phyloP scores from a whole-genome alignment of 1,140 invertebrate genomes.

The Bombus cullumanus region DNA sequence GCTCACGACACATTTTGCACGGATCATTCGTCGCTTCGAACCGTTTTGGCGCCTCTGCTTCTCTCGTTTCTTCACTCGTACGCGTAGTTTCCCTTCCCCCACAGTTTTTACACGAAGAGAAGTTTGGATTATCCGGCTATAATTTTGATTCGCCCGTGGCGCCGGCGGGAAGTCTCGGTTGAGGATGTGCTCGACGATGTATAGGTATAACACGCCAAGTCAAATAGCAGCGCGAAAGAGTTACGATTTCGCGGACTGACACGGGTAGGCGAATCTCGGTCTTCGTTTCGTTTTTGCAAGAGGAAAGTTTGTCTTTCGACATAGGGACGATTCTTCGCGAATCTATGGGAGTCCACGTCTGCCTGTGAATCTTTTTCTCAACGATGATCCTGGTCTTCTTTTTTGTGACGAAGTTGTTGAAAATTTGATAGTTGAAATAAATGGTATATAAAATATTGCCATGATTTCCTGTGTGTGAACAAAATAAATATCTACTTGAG shows the following conservation, averaged over 20 bases:
- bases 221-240: conserved; percentile 69
- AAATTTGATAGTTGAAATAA: not conserved
- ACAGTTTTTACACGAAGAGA: not conserved
- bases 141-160: conserved; percentile 55
- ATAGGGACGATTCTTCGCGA: not conserved
- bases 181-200: not conserved
- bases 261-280: not conserved
- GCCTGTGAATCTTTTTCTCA: not conserved
- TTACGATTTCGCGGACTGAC: conserved; percentile 55
- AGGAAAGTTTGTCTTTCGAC: conserved; percentile 19
- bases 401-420: not conserved
- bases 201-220: conserved; percentile 54
- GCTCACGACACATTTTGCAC: conserved; percentile 29
- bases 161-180: not conserved
- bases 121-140: conserved; percentile 40
- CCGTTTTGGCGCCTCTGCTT: conserved; percentile 62
- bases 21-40: conserved; percentile 58
- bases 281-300: conserved; percentile 10
- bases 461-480: too few species aligned
- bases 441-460: too few species aligned
- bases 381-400: too few species aligned
- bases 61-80: conserved; percentile 9
- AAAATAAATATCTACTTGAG: too few species aligned
- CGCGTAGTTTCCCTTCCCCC: conserved; percentile 1
- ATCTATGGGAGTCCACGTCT: not conserved